Percentiles rank a stretch among this genome's conserved stretches.
phyloP scores from a whole-genome alignment of 2,113 vertebrate species.

The Gallinago media region DNA sequence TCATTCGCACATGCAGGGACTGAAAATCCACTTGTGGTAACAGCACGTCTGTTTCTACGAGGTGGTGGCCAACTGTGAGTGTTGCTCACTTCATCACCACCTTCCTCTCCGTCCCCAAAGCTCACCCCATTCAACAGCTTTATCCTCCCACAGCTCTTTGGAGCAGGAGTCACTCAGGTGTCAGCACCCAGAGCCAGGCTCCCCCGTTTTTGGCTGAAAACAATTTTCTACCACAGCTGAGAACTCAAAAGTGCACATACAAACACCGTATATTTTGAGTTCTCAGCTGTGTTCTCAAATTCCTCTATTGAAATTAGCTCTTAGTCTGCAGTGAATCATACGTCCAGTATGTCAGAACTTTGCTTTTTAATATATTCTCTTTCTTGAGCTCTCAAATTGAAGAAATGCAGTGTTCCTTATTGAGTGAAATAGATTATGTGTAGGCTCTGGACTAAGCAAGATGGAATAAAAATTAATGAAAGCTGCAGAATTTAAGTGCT shows the following conservation, averaged over 20 bases:
- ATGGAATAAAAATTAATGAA: background rate
- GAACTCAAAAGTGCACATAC: background rate
- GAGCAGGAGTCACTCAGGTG: background rate
- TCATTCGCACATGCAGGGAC: conserved; percentile 51
- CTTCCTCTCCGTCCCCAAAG: background rate
- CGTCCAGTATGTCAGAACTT: background rate
- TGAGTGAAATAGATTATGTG: background rate
- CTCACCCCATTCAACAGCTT: background rate
- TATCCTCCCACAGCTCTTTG: background rate
- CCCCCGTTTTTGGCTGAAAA: background rate
- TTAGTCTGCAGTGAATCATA: background rate
- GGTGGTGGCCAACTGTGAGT: conserved; percentile 61
- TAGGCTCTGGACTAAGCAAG: background rate
- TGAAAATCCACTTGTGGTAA: conserved; percentile 60
- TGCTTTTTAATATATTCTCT: background rate
- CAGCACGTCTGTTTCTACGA: conserved; percentile 52
- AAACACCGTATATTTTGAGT: background rate
- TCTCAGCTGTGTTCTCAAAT: background rate
- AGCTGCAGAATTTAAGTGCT: background rate
- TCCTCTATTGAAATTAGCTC: background rate
- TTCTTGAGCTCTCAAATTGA: background rate
- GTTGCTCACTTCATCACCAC: conserved; percentile 67
- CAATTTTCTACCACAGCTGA: background rate
- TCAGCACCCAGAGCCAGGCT: too few relatives aligned
- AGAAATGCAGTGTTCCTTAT: background rate